These are phyloP conservation scores for Muscidifurax raptorellus DNA, from an alignment of 1,140 invertebrate genomes.

Conservation along the genomic window DNA sequence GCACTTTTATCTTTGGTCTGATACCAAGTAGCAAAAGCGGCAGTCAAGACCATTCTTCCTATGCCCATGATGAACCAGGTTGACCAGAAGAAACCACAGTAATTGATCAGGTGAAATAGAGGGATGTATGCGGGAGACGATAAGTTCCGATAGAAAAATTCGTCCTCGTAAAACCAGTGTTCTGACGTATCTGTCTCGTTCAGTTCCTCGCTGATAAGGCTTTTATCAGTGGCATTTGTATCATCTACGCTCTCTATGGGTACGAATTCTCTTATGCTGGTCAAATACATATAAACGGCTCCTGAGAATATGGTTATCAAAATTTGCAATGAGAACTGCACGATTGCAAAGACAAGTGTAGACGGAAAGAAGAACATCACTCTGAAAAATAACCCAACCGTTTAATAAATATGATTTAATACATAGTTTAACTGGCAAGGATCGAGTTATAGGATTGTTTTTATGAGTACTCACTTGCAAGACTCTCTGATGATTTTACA, in stretches of 20 bases:
- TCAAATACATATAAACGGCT: neutral
- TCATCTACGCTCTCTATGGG: neutral
- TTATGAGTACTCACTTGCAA: conserved; percentile 21
- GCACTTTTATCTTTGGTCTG: neutral
- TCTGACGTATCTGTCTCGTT: neutral
- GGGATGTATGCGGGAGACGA: neutral
- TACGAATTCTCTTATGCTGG: neutral
- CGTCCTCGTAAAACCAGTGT: neutral
- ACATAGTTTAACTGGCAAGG: neutral
- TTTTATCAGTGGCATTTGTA: neutral
- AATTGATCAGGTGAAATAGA: conserved; percentile 2
- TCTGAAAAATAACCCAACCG: neutral
- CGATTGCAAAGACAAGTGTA: neutral
- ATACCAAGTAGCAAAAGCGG: conserved; percentile 34
- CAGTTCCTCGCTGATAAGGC: neutral
- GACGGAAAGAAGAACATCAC: conserved; percentile 33
- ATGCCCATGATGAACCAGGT: neutral
- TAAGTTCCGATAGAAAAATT: neutral
- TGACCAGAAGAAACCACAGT: conserved; percentile 13
- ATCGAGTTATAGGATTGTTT: neutral
- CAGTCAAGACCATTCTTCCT: conserved; percentile 5
- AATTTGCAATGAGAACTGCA: neutral
- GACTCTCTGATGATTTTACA: conserved; percentile 29
- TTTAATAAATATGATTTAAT: too few species aligned
- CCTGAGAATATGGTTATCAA: neutral